Evolutionary conservation across 2,888 invertebrate species (phyloP).

Genomic region (Alentia gelatinosa): DNA sequence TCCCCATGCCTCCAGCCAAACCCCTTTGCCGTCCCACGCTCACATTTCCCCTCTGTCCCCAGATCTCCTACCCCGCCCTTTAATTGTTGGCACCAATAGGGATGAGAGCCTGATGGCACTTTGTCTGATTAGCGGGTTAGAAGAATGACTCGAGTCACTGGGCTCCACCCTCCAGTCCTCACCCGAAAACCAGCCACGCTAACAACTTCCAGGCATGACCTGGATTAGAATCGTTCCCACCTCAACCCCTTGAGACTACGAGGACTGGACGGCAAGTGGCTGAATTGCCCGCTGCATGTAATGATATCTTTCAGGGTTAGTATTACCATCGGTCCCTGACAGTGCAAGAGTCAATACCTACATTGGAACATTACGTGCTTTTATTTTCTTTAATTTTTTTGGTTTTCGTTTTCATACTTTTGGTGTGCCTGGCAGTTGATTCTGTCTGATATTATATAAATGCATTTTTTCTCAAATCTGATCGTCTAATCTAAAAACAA

Average conservation of each 20-base stretch:
- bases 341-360: no score
- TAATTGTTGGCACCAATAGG: not conserved
- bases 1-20: no score
- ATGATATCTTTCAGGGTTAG: not conserved
- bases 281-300: not conserved
- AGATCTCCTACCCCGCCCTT: not conserved
- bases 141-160: not conserved
- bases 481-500: no score
- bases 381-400: no score
- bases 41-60: no score
- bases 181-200: not conserved
- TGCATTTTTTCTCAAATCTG: no score
- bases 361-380: no score
- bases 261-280: not conserved
- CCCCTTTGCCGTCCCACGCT: no score
- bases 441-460: no score
- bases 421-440: no score
- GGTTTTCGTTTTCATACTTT: no score
- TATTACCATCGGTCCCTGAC: no score
- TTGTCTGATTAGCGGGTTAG: not conserved
- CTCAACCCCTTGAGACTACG: not conserved
- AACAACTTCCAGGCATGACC: not conserved
- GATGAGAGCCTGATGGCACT: not conserved
- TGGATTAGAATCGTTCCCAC: not conserved
- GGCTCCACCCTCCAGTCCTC: not conserved